Base-by-base conservation (phyloP, 2,888 invertebrate species). In the Cyclophora albipunctata region DNA sequence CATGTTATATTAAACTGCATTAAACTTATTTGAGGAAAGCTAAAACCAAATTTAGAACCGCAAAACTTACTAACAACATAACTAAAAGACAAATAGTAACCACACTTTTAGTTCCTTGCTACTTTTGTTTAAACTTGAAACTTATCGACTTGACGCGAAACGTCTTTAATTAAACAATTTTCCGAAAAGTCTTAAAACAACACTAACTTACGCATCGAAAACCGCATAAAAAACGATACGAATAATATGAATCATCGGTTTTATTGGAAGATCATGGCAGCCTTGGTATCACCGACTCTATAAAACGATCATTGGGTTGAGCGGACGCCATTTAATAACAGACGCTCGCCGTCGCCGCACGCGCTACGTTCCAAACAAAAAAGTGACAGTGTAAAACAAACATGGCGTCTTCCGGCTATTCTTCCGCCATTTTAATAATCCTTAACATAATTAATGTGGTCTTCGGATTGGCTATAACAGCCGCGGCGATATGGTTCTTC, bases 401-500 rank as follows among this genome's bases (percentile, higher is more conserved):
- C 51, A 72, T 72, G 72, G 63, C 60, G 55, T 66, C 60, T 46
- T 60, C 61, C 37, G 56, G 62, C 41, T 62, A 69, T 3, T 62
- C 66, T 0, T 60, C 71, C n/a, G 69, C 60, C 2, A 54, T 71
- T 34, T 50, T 72, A 34, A 68, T 78, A 58, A 68, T 78, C 49
- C 60, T 85, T 3, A 85, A 84, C 60, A 63, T 75, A 0, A 47
- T 81, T 5, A 73, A 78, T 50, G 63, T 75, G 2, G 53, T 84
- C 5, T 60, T 84, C 34, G 78, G 78, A 0, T 50, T 84, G 3
- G 78, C 67, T 0, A 60, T 84, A 37, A 71, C 79, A 2, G 68
- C 74, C 0, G 71, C 73, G 0, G 71, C 82, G 0, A 73, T 84
- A 53, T 85, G 84, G 78, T 83, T 78, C 71, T 84, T 81, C 59